Conservation (phyloP, 2,113 vertebrate genomes). For the Carassius auratus region DNA sequence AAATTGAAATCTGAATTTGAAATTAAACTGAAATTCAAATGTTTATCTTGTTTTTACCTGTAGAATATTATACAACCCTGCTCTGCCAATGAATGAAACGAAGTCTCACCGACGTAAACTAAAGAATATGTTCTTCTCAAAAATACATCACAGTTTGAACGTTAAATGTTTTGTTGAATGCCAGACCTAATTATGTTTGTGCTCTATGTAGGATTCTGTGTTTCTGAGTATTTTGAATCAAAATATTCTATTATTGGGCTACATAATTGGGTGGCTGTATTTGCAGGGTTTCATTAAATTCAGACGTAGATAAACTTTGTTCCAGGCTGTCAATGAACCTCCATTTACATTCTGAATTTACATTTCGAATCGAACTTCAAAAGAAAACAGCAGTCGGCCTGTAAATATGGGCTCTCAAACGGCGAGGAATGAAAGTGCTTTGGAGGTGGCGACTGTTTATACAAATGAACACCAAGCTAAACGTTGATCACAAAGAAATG, state of each 20-base stretch:
- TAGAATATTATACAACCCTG: neutral
- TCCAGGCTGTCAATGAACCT: neutral
- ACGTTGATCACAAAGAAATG: constrained; percentile 18
- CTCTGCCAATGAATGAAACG: neutral
- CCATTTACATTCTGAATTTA: constrained; percentile 14
- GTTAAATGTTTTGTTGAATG: neutral
- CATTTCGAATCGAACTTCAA: constrained; percentile 8
- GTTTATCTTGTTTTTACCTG: too few relatives aligned
- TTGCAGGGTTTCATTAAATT: neutral
- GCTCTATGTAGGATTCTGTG: neutral
- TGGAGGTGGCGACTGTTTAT: constrained; percentile 28
- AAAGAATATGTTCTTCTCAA: neutral
- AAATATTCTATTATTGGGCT: neutral
- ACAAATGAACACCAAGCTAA: constrained; percentile 29
- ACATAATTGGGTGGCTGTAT: neutral
- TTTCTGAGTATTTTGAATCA: neutral
- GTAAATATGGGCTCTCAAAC: constrained; percentile 16
- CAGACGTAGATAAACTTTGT: neutral
- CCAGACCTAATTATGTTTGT: neutral
- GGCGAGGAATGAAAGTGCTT: constrained; percentile 15
- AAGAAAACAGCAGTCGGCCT: constrained; percentile 13
- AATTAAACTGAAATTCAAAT: too few relatives aligned
- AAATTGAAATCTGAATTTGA: too few relatives aligned
- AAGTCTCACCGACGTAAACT: neutral
- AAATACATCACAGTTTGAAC: neutral